These are phyloP conservation scores for Onychomys arenicola DNA, from an alignment of 2,797 vertebrate genomes.

Conservation along the genomic window DNA sequence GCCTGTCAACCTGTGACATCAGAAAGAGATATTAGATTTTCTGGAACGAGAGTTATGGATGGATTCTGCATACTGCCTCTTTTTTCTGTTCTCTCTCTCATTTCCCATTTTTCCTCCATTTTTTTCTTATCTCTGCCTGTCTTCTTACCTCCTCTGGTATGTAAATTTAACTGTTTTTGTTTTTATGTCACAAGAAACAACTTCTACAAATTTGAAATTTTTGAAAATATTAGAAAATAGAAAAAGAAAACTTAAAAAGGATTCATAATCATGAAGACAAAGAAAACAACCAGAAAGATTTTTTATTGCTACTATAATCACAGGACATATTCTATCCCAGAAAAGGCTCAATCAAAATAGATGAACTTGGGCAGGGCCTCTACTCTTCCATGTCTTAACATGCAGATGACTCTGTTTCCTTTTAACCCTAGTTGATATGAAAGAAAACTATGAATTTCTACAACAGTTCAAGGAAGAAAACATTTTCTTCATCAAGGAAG, in stretches of 20 bases:
- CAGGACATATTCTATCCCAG: background rate
- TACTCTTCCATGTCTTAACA: background rate
- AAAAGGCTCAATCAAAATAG: background rate
- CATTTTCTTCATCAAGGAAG: background rate
- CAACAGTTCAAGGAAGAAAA: background rate
- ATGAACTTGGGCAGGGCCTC: background rate
- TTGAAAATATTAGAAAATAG: background rate
- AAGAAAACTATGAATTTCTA: slow-evolving; percentile 3
- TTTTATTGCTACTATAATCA: background rate
- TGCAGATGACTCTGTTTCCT: background rate
- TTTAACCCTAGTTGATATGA: background rate
- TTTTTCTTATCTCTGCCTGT: background rate
- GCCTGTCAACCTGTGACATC: background rate
- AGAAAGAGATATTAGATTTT: background rate
- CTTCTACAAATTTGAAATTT: background rate
- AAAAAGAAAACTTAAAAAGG: background rate
- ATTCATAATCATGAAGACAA: background rate
- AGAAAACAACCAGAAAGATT: background rate
- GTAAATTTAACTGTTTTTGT: background rate
- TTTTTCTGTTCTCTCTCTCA: background rate
- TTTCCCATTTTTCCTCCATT: background rate
- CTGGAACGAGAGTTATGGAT: background rate
- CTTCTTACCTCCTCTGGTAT: background rate
- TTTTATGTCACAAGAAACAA: background rate
- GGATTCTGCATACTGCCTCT: too few species aligned